Percentiles rank a stretch among this genome's conserved stretches.
phyloP scores from a whole-genome alignment of 2,888 invertebrate genomes.

The Drosophila fulvimacula region DNA sequence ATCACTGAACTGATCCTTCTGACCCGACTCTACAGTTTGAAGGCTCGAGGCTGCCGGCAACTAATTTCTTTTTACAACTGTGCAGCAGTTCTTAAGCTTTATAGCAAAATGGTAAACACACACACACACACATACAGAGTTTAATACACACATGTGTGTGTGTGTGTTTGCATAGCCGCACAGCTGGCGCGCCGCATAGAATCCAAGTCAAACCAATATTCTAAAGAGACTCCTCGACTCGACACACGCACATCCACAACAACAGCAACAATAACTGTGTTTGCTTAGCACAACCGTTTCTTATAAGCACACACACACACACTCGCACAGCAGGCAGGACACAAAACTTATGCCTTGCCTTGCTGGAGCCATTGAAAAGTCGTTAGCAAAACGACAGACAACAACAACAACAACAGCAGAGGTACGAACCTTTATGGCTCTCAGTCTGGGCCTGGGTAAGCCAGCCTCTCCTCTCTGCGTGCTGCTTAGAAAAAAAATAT shows the following conservation, averaged over 20 bases:
- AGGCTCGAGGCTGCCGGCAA: constrained; percentile 47
- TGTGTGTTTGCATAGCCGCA: constrained; percentile 49
- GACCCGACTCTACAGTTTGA: constrained; percentile 27
- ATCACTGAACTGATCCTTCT: constrained; percentile 7
- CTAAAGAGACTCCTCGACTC: constrained; percentile 36
- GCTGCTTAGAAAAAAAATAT: constrained; percentile 22
- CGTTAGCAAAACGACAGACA: constrained; percentile 77
- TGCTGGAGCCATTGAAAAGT: constrained; percentile 76
- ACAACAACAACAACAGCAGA: constrained; percentile 41
- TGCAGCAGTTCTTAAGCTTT: constrained; percentile 71
- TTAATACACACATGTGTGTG: constrained; percentile 5
- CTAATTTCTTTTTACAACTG: constrained; percentile 80
- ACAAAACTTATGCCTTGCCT: constrained; percentile 71
- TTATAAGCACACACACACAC: constrained; percentile 28
- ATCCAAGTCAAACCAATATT: constrained; percentile 73
- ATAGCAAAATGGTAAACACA: constrained; percentile 46
- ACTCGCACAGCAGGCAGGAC: constrained; percentile 26
- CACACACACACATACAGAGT: constrained; percentile 13
- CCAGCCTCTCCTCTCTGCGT: neutral
- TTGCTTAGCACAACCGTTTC: constrained; percentile 60
- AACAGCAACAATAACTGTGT: constrained; percentile 40
- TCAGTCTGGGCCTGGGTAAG: neutral
- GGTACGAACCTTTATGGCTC: constrained; percentile 35
- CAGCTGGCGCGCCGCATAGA: constrained; percentile 67
- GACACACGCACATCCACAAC: constrained; percentile 27